Conservation (phyloP, 1,140 invertebrate genomes). For the Bombus sylvicola region DNA sequence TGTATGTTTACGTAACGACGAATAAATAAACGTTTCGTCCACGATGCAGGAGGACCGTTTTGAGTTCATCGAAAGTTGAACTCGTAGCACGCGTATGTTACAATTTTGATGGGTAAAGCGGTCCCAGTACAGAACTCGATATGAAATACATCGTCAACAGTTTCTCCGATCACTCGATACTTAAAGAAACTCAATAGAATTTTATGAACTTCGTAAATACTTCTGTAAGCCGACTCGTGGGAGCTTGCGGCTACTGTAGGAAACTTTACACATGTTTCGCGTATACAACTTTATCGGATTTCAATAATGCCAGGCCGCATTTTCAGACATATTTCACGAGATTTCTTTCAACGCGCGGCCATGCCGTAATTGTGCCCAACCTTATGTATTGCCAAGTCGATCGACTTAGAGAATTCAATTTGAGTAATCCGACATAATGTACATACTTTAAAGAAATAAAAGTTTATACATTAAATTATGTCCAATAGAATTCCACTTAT, state of each 20-base stretch:
- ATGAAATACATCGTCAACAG: conserved; percentile 21
- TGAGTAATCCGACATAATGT: background rate
- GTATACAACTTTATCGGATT: conserved; percentile 27
- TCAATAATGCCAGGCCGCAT: conserved; percentile 9
- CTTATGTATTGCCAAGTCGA: background rate
- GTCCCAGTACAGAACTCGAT: too few species aligned
- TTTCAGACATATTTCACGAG: conserved; percentile 19
- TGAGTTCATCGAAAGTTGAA: background rate
- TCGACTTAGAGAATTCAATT: background rate
- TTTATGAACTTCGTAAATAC: conserved; percentile 42
- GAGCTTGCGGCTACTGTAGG: background rate
- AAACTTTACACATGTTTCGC: conserved; percentile 23
- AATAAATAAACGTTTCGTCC: background rate
- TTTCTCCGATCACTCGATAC: conserved; percentile 10
- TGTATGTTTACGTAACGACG: background rate
- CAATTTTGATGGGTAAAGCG: background rate
- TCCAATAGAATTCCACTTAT: too few species aligned
- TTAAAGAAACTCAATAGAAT: conserved; percentile 35
- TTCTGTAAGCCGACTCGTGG: conserved; percentile 12
- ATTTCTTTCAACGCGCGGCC: background rate
- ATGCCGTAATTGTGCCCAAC: background rate
- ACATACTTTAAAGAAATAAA: background rate
- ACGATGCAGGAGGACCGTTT: background rate
- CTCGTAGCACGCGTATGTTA: background rate
- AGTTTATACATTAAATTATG: too few species aligned